phyloP scores from a whole-genome alignment of 2,888 invertebrate species.

The Aleiodes testaceus region DNA sequence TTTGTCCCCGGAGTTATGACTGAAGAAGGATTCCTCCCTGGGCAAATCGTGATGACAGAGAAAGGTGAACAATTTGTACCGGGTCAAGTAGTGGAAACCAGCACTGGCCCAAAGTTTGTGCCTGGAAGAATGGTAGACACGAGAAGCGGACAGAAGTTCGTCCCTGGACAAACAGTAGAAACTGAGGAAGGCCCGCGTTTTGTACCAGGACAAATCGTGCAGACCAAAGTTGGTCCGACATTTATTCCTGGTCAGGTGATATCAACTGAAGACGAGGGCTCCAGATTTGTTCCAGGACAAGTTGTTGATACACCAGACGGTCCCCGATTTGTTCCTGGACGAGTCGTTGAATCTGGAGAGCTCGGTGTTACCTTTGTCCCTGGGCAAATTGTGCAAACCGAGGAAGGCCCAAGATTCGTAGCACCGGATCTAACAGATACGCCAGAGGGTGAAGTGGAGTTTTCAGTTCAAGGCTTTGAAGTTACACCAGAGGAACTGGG shows the following conservation, averaged over 20 bases:
- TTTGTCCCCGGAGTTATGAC: slow-evolving; percentile 83
- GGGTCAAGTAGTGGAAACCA: slow-evolving; percentile 82
- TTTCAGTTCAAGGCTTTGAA: slow-evolving; percentile 82
- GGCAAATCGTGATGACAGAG: slow-evolving; percentile 81
- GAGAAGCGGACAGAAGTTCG: slow-evolving; percentile 78
- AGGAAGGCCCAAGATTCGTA: slow-evolving; percentile 77
- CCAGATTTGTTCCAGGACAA: slow-evolving; percentile 78
- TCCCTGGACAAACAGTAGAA: slow-evolving; percentile 83
- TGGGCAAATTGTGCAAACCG: slow-evolving; percentile 75
- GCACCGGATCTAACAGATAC: slow-evolving; percentile 81
- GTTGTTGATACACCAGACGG: slow-evolving; percentile 83
- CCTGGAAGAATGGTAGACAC: slow-evolving; percentile 86
- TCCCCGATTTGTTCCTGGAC: slow-evolving; percentile 77
- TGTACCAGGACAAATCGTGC: slow-evolving; percentile 85
- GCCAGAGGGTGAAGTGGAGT: slow-evolving; percentile 79
- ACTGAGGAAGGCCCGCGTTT: slow-evolving; percentile 83
- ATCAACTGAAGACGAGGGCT: slow-evolving; percentile 75
- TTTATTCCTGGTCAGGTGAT: slow-evolving; percentile 87
- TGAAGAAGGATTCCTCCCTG: slow-evolving; percentile 80
- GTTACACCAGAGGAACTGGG: slow-evolving; percentile 74
- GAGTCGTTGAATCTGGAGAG: slow-evolving; percentile 74
- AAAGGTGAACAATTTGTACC: slow-evolving; percentile 82
- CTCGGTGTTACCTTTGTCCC: slow-evolving; percentile 73
- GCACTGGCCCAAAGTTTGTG: slow-evolving; percentile 82
- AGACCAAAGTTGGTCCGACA: slow-evolving; percentile 83